Percentiles rank a stretch among this genome's conserved stretches.
Conservation (phyloP, 2,888 invertebrate genomes). For the Thymelicus acteon region DNA sequence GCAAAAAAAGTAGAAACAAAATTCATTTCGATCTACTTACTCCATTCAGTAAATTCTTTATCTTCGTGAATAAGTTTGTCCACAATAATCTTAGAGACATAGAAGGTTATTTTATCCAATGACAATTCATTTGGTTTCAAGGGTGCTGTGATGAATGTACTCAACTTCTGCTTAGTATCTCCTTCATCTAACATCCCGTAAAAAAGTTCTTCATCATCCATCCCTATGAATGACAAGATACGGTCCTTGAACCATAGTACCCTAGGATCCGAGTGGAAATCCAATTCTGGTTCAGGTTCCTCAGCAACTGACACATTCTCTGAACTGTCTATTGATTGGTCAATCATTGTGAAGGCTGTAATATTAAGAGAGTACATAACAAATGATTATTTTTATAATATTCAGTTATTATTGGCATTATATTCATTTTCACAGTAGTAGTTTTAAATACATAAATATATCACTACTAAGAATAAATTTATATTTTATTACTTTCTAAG, state of each 20-base stretch:
- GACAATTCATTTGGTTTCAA: conserved; percentile 62
- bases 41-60: conserved; percentile 91
- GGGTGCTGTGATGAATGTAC: conserved; percentile 55
- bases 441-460: too few species aligned
- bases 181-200: conserved; percentile 84
- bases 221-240: conserved; percentile 84
- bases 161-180: conserved; percentile 76
- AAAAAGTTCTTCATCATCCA: conserved; percentile 82
- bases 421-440: too few species aligned
- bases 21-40: conserved; percentile 72
- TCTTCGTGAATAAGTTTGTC: conserved; percentile 88
- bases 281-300: conserved; percentile 46
- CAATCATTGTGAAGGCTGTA: conserved; percentile 27
- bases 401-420: too few species aligned
- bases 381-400: too few species aligned
- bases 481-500: too few species aligned
- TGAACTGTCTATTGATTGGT: conserved; percentile 21
- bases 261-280: conserved; percentile 80
- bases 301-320: conserved; percentile 33
- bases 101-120: conserved; percentile 86
- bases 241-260: conserved; percentile 89
- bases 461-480: too few species aligned
- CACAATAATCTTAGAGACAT: conserved; percentile 88
- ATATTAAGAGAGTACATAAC: neutral
- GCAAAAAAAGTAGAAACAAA: too few species aligned